These are phyloP conservation scores for Formica exsecta DNA, from an alignment of 1,140 invertebrate species.

Conservation along the genomic window DNA sequence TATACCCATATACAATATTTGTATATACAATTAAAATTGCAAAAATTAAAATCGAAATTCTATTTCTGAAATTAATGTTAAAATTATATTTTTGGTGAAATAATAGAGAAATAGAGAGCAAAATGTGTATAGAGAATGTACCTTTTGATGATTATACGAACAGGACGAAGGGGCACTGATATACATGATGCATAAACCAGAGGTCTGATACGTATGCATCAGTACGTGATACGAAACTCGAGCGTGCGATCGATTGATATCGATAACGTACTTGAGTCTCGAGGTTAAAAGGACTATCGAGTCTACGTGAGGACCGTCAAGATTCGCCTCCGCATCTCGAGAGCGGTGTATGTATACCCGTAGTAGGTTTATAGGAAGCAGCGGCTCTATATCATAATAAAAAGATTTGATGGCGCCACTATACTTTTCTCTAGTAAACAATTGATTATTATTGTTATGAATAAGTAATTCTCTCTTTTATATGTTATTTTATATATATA, in stretches of 20 bases:
- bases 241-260: conserved; percentile 62
- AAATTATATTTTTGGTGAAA: not conserved
- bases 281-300: conserved; percentile 57
- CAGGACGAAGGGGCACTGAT: not conserved
- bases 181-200: not conserved
- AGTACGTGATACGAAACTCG: conserved; percentile 58
- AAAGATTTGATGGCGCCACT: not conserved
- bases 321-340: conserved; percentile 44
- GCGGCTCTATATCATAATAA: not conserved
- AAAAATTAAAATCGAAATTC: not conserved
- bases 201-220: conserved; percentile 18
- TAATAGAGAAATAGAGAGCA: not conserved
- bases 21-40: not conserved
- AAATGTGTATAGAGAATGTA: not conserved
- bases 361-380: conserved; percentile 14
- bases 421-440: not conserved
- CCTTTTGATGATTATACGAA: not conserved
- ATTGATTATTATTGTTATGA: not conserved
- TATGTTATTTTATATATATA: not conserved
- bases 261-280: conserved; percentile 53
- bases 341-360: conserved; percentile 22
- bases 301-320: conserved; percentile 42
- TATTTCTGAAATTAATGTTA: not conserved
- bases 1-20: not conserved
- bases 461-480: not conserved